phyloP scores from a whole-genome alignment of 1,140 invertebrate genomes.

The Drosophila mojavensis region DNA sequence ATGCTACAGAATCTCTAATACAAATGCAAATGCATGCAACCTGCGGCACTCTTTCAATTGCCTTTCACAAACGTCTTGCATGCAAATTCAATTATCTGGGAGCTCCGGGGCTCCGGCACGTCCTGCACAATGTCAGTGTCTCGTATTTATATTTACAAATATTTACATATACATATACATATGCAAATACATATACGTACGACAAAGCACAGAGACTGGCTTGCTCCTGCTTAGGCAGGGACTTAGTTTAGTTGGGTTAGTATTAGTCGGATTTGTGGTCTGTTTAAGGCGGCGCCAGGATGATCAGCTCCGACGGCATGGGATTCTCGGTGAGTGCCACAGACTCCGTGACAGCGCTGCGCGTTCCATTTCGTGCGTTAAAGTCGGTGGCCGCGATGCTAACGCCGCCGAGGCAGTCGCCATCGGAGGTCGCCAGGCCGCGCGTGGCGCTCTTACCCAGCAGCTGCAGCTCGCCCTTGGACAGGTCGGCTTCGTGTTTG shows the following conservation, averaged over 20 bases:
- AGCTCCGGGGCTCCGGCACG: neutral
- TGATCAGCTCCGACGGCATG: conserved; percentile 72
- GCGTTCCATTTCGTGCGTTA: conserved; percentile 58
- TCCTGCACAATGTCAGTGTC: neutral
- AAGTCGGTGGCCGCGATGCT: conserved; percentile 60
- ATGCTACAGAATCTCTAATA: conserved; percentile 6
- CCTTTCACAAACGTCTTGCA: conserved; percentile 29
- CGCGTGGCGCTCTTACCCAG: conserved; percentile 50
- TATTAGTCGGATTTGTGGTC: neutral
- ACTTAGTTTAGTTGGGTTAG: neutral
- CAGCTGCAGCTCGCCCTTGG: conserved; percentile 86
- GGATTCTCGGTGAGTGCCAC: conserved; percentile 79
- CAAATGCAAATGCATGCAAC: conserved; percentile 18
- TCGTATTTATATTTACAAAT: neutral
- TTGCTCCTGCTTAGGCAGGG: conserved; percentile 1
- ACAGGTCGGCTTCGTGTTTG: conserved; percentile 85
- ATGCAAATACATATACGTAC: neutral
- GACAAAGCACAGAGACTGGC: conserved; percentile 12
- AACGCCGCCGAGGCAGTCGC: conserved; percentile 40
- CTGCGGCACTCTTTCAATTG: neutral
- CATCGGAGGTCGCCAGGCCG: conserved; percentile 31
- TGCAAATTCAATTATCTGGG: conserved; percentile 59
- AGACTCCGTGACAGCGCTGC: conserved; percentile 74
- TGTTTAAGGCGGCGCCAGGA: conserved; percentile 80
- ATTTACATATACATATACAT: neutral